Percentiles rank a stretch among this genome's conserved stretches.
Conservation (phyloP, 1,140 invertebrate genomes). For the Zeugodacus cucurbitae region DNA sequence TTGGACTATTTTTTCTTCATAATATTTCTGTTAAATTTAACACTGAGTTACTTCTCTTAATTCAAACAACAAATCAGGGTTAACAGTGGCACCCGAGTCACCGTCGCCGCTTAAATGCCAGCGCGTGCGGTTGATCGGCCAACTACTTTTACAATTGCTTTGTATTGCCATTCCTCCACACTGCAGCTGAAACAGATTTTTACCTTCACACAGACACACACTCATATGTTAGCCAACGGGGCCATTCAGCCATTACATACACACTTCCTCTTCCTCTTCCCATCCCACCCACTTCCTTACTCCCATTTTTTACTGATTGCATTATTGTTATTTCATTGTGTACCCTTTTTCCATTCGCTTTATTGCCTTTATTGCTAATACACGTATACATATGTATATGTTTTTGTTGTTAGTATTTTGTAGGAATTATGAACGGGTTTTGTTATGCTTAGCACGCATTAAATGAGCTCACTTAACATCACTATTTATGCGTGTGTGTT, state of each 20-base stretch:
- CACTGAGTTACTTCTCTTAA: background rate
- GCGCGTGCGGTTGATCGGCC: background rate
- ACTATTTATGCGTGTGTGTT: background rate
- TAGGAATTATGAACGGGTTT: background rate
- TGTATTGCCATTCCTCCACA: background rate
- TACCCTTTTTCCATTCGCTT: background rate
- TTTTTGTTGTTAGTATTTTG: background rate
- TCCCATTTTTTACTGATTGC: background rate
- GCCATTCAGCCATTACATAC: no score
- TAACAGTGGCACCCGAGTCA: background rate
- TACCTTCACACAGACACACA: no score
- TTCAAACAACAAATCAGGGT: background rate
- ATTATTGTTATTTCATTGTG: background rate
- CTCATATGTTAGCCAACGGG: no score
- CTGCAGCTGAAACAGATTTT: background rate
- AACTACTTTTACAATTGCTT: background rate
- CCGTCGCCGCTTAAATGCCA: background rate
- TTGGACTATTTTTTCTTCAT: no score
- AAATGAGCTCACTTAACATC: background rate
- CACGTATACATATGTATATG: background rate
- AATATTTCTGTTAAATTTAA: no score
- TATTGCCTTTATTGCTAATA: background rate
- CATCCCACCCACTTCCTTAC: background rate
- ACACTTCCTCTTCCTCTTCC: background rate
- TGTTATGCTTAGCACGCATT: background rate